Base-by-base conservation (phyloP, 1,140 invertebrate genomes). In the Diachasma alloeum region DNA sequence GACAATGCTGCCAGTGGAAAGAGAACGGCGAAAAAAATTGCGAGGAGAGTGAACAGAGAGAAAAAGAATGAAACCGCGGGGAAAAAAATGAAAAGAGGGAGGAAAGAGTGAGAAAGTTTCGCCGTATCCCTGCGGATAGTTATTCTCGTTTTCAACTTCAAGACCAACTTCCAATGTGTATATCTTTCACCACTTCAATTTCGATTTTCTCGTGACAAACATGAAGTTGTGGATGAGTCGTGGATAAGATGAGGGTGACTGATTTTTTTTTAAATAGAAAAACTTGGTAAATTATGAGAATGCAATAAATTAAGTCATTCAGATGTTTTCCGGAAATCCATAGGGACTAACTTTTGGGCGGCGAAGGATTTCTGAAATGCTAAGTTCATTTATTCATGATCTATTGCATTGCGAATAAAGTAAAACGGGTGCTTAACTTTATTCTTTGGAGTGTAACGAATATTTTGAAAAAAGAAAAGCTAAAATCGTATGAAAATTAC, bases 71-170 rank as follows among this genome's bases (percentile, higher is more conserved):
- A 15, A 22, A 56, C 4, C 9, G 15, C 9, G 15, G 17, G 15
- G 4, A 56, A 56, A 56, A 22, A 22, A 22, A 0, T 0, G 9
- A 56, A 56, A 56, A 6, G 9, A n/a, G 22, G n/a, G 68, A 15
- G 42, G 15, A 68, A 44, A 72, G 13, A 59, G 71, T 56, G 31
- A 67, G 73, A 75, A 75, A 75, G 73, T 70, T 74, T 73, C 66
- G 36, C 42, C 56, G 72, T 42, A 66, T 67, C 72, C 56, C 72
- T 63, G 36, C 56, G 72, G 72, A 56, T 42, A 74, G 19, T 74
- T 68, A 75, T 75, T 75, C 17, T 17, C 39, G 22, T 42, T 68
- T 75, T 31, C 48, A 31, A 46, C 22, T 39, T 53, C 67, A 53
- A n/a, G 17, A 1, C 31, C 8, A 19, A 69, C 0, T 71, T 5